Conservation (phyloP, 2,888 invertebrate genomes). For the Leptinotarsa juncta region DNA sequence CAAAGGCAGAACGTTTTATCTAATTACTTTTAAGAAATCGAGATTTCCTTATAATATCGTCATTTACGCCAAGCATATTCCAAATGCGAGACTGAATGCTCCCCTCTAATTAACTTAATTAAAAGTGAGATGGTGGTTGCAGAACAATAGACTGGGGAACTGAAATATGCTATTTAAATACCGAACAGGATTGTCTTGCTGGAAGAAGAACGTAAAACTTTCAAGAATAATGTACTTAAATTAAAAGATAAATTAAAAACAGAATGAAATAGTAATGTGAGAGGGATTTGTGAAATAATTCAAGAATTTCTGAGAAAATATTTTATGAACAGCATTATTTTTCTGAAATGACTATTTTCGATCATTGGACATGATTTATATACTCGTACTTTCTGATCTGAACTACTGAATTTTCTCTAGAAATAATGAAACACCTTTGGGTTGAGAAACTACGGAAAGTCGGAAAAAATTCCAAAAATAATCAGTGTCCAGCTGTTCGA, state of each 20-base stretch:
- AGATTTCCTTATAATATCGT: slow-evolving; percentile 44
- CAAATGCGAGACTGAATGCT: slow-evolving; percentile 38
- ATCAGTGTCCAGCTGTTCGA: too few species aligned
- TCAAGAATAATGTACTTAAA: slow-evolving; percentile 5
- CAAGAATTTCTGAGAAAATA: neutral
- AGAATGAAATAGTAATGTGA: neutral
- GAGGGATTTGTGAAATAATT: neutral
- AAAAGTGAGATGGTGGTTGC: slow-evolving; percentile 43
- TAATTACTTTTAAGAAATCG: slow-evolving; percentile 46
- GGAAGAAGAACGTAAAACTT: slow-evolving; percentile 20
- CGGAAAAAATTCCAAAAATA: too few species aligned
- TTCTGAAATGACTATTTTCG: neutral
- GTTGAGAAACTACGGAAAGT: too few species aligned
- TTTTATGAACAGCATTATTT: neutral
- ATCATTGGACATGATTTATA: too few species aligned
- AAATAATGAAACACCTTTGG: too few species aligned
- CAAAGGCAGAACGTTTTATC: slow-evolving; percentile 43
- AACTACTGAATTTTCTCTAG: too few species aligned
- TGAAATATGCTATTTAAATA: slow-evolving; percentile 43
- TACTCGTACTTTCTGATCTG: too few species aligned
- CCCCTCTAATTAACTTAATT: slow-evolving; percentile 45
- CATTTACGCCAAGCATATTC: slow-evolving; percentile 42
- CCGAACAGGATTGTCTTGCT: slow-evolving; percentile 24
- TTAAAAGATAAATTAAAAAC: slow-evolving; percentile 6
- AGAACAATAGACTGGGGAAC: slow-evolving; percentile 39